Percentiles rank a stretch among this genome's conserved stretches.
These are phyloP conservation scores for Bergia puertoricense DNA, from an alignment of 92 coral and sea anemone species.

Conservation along the genomic window DNA sequence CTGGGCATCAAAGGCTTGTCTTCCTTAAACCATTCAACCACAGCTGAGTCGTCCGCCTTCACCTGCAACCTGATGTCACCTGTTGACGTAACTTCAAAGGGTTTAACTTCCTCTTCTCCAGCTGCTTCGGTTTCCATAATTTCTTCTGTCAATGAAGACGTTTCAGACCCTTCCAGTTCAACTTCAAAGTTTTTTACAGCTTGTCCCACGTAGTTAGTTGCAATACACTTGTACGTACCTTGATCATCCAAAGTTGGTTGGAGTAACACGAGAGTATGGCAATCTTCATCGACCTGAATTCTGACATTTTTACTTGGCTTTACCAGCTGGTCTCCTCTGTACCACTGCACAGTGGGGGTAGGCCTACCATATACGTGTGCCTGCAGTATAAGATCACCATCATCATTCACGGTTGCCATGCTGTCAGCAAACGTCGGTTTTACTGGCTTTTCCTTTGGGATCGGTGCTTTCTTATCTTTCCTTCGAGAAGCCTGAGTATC, in stretches of 20 bases:
- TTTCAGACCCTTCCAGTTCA: slow-evolving; percentile 62
- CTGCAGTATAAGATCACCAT: slow-evolving; percentile 46
- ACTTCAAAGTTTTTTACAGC: slow-evolving; percentile 73
- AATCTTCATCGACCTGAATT: slow-evolving; percentile 47
- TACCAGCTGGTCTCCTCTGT: slow-evolving; percentile 42
- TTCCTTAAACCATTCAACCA: slow-evolving; percentile 86
- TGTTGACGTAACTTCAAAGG: slow-evolving; percentile 28
- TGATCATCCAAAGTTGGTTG: slow-evolving; percentile 58
- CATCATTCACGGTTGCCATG: slow-evolving; percentile 41
- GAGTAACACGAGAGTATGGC: slow-evolving; percentile 44
- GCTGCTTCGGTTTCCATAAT: slow-evolving; percentile 4
- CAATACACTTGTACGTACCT: slow-evolving; percentile 56
- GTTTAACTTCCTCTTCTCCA: slow-evolving; percentile 15
- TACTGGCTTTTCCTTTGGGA: slow-evolving; percentile 26
- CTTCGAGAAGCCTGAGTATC: neutral
- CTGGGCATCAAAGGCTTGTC: slow-evolving; percentile 68
- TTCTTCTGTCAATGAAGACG: slow-evolving; percentile 34
- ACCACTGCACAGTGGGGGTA: slow-evolving; percentile 53
- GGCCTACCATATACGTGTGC: slow-evolving; percentile 58
- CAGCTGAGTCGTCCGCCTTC: slow-evolving; percentile 50
- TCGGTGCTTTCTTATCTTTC: slow-evolving; percentile 14
- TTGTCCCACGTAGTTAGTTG: slow-evolving; percentile 45
- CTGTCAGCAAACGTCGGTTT: slow-evolving; percentile 39
- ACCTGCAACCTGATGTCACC: slow-evolving; percentile 32
- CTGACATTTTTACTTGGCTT: slow-evolving; percentile 44